A percentile compares a stretch with the other conserved stretches of the same genome.
phyloP scores from a whole-genome alignment of 2,113 vertebrate species.

The Noturus placidus region DNA sequence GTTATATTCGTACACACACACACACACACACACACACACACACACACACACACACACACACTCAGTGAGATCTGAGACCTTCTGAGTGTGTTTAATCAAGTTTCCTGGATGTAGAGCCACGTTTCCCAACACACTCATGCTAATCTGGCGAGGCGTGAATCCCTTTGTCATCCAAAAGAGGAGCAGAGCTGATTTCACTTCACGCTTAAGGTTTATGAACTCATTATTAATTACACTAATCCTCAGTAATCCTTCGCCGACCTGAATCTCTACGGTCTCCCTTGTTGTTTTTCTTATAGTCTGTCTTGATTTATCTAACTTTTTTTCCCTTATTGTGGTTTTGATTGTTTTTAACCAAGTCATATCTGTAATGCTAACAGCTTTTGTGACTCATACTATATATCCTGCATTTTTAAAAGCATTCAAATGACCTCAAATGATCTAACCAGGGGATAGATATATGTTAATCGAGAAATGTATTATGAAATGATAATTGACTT shows the following conservation, averaged over 20 bases:
- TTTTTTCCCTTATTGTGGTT: neutral
- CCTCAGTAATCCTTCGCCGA: conserved; percentile 17
- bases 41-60: conserved; percentile 24
- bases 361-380: neutral
- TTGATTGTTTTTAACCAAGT: neutral
- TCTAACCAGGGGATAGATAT: neutral
- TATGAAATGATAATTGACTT: neutral
- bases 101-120: conserved; percentile 27
- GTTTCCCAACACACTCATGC: conserved; percentile 8
- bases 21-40: conserved; percentile 2
- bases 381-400: neutral
- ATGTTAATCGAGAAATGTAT: neutral
- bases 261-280: neutral
- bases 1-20: conserved; percentile 2
- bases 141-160: conserved; percentile 48
- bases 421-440: neutral
- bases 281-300: neutral
- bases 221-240: conserved; percentile 50
- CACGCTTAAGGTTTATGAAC: conserved; percentile 45
- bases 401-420: neutral
- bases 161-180: conserved; percentile 46
- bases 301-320: neutral
- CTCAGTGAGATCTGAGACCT: neutral
- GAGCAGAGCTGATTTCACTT: conserved; percentile 45
- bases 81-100: conserved; percentile 15